Evolutionary conservation across 1,140 invertebrate genomes (phyloP).

Genomic region (Charaxes varanes): DNA sequence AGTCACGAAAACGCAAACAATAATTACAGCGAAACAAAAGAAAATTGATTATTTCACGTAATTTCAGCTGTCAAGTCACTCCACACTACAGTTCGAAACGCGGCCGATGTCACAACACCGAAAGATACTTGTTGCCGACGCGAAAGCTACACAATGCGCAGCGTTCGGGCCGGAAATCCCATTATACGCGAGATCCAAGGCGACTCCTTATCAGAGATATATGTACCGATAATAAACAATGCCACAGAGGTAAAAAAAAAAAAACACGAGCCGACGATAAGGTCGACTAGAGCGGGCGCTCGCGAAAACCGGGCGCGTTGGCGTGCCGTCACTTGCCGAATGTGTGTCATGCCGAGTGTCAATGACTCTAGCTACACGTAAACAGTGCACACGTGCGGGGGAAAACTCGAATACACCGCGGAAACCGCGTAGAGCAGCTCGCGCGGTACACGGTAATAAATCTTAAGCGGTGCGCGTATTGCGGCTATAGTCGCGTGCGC

Average conservation of each 20-base stretch:
- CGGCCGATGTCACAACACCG: too few relatives aligned
- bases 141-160: constrained; percentile 3
- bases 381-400: constrained; percentile 54
- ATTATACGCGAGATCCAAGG: constrained; percentile 3
- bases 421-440: constrained; percentile 13
- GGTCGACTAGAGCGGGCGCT: constrained; percentile 27
- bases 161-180: constrained; percentile 6
- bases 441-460: constrained; percentile 11
- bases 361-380: constrained; percentile 56
- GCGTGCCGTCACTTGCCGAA: constrained; percentile 49
- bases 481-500: constrained; percentile 8
- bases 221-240: constrained; percentile 11
- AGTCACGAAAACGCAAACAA: background rate
- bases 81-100: too few relatives aligned
- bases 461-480: constrained; percentile 7
- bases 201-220: constrained; percentile 18
- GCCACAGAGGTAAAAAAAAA: constrained; percentile 5
- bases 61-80: too few relatives aligned
- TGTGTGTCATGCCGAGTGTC: constrained; percentile 63
- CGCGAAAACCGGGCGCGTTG: constrained; percentile 42
- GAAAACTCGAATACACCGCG: constrained; percentile 21
- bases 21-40: too few relatives aligned
- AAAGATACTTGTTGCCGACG: too few relatives aligned
- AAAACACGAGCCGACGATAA: constrained; percentile 30
- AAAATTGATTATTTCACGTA: too few relatives aligned